Evolutionary conservation across 2,113 vertebrate species (phyloP).

Genomic region (Globicephala melas): DNA sequence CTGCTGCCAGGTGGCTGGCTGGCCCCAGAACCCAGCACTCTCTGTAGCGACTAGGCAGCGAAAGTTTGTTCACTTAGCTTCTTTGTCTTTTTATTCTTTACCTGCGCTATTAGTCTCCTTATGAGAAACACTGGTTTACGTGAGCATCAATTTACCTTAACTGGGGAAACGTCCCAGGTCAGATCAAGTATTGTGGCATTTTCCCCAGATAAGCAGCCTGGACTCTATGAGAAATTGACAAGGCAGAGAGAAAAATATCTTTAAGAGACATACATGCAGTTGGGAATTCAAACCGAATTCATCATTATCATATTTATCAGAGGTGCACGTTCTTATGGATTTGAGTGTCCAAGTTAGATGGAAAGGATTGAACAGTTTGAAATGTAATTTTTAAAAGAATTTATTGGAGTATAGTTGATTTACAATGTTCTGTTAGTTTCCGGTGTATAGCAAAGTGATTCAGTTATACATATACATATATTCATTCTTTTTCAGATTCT

Average conservation of each 20-base stretch:
- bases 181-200: background rate
- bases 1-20: background rate
- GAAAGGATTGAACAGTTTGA: background rate
- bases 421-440: background rate
- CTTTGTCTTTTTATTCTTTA: background rate
- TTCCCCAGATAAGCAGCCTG: background rate
- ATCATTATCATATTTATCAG: background rate
- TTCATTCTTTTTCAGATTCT: background rate
- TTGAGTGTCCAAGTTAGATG: background rate
- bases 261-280: background rate
- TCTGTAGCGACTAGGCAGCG: background rate
- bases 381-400: background rate
- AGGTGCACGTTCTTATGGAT: background rate
- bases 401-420: background rate
- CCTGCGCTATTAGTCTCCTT: background rate
- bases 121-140: background rate
- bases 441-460: background rate
- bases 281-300: background rate
- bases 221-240: background rate
- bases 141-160: background rate
- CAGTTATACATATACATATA: background rate
- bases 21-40: background rate
- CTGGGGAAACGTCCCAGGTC: background rate
- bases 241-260: background rate
- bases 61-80: background rate